These are phyloP conservation scores for Cynocephalus volans DNA, from an alignment of 2,113 vertebrate species.

Conservation along the genomic window DNA sequence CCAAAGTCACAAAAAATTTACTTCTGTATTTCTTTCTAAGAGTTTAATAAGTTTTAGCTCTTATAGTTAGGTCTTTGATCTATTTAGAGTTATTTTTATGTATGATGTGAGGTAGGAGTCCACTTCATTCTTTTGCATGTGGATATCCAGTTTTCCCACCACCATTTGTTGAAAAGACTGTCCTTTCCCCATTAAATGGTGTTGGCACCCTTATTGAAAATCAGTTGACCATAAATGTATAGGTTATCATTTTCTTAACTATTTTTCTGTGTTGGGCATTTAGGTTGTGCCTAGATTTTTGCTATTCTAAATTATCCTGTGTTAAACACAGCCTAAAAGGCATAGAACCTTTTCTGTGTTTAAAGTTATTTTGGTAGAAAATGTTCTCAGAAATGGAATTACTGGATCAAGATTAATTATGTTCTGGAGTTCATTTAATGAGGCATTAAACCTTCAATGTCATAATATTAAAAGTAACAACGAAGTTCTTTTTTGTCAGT, in stretches of 20 bases:
- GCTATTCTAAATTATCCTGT: conserved; percentile 39
- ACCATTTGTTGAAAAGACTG: conserved; percentile 31
- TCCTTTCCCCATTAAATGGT: not conserved
- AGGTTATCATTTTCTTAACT: not conserved
- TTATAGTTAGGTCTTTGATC: not conserved
- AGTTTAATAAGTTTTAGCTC: conserved; percentile 27
- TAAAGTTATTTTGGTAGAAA: conserved; percentile 64
- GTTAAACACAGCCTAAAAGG: conserved; percentile 37
- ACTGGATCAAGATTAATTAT: conserved; percentile 55
- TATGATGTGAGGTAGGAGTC: not conserved
- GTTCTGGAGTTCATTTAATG: conserved; percentile 65
- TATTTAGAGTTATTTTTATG: conserved; percentile 28
- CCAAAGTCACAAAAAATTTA: not conserved
- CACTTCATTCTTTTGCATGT: not conserved
- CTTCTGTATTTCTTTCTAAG: not conserved
- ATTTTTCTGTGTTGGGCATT: conserved; percentile 44
- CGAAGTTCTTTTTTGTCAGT: not conserved
- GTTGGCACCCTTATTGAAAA: conserved; percentile 18
- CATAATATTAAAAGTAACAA: not conserved
- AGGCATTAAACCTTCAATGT: conserved; percentile 8
- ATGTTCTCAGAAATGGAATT: conserved; percentile 27
- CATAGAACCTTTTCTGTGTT: conserved; percentile 22
- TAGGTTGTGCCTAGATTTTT: not conserved
- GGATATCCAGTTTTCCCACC: not conserved
- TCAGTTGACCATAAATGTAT: not conserved